A percentile compares a stretch with the other conserved stretches of the same genome.
phyloP scores from a whole-genome alignment of 2,113 vertebrate genomes.

The Herpetotheres cachinnans region DNA sequence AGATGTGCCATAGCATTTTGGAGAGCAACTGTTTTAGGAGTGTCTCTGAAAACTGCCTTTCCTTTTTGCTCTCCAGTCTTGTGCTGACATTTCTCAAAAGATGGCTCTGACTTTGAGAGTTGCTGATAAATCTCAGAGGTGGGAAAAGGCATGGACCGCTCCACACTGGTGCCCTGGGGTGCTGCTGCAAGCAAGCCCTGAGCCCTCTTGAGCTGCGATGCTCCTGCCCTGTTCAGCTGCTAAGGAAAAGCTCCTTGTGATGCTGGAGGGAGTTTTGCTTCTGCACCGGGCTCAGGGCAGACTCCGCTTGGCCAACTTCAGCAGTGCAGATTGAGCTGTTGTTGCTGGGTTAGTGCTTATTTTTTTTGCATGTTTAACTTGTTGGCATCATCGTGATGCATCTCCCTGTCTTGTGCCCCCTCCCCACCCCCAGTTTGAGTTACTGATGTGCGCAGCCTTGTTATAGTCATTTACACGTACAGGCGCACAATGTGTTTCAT shows the following conservation, averaged over 20 bases:
- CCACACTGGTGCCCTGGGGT: background rate
- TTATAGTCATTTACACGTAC: background rate
- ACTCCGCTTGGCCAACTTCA: background rate
- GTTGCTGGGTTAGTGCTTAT: background rate
- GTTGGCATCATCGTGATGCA: background rate
- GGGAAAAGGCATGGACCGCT: background rate
- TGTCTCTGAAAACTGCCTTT: background rate
- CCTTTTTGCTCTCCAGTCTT: background rate
- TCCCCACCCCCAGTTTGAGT: background rate
- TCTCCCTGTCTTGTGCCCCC: background rate
- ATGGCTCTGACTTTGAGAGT: background rate
- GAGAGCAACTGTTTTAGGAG: background rate
- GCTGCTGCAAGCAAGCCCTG: background rate
- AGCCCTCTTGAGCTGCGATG: accelerated
- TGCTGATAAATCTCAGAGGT: background rate
- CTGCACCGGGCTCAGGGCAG: background rate
- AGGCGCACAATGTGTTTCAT: conserved; percentile 58
- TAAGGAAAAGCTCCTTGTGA: accelerated
- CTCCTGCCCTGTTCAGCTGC: background rate
- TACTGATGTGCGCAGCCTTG: background rate
- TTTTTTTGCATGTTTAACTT: background rate
- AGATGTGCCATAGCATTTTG: background rate
- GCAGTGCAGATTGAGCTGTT: background rate
- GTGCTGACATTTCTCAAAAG: background rate
- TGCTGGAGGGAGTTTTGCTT: background rate